phyloP scores from a whole-genome alignment of 2,888 invertebrate genomes.

The Hyles lineata region DNA sequence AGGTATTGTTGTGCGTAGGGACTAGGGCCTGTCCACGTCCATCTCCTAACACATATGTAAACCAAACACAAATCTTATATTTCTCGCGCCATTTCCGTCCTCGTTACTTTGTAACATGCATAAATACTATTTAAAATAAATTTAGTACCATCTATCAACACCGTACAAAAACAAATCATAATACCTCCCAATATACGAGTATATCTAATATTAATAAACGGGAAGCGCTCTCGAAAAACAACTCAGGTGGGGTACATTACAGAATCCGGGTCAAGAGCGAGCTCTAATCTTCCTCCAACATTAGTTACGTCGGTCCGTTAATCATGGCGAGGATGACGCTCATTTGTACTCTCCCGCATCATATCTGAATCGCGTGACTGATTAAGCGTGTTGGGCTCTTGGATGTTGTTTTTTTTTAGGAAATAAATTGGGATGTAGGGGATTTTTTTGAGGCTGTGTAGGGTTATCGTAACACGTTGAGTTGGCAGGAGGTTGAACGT shows the following conservation, averaged over 20 bases:
- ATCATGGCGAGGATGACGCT: conserved; percentile 49
- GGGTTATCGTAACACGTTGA: too few relatives aligned
- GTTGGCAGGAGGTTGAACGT: too few relatives aligned
- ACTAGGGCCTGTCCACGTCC: too few relatives aligned
- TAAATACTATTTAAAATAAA: too few relatives aligned
- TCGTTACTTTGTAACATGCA: too few relatives aligned
- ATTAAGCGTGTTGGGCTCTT: conserved; percentile 56
- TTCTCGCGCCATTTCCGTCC: too few relatives aligned
- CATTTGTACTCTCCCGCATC: conserved; percentile 58
- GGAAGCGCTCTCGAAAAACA: conserved; percentile 7
- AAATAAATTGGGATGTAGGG: background rate
- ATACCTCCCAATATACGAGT: background rate
- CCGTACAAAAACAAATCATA: too few relatives aligned
- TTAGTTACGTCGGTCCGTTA: conserved; percentile 46
- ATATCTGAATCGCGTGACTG: conserved; percentile 71
- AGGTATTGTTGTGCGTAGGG: too few relatives aligned
- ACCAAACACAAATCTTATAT: too few relatives aligned
- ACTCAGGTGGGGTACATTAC: conserved; percentile 18
- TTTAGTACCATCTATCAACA: too few relatives aligned
- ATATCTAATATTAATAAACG: background rate
- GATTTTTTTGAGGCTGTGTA: background rate
- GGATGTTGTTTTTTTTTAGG: conserved; percentile 20
- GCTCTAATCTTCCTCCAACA: conserved; percentile 51
- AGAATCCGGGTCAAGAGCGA: conserved; percentile 56
- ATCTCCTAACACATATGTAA: too few relatives aligned